These are phyloP conservation scores for Coreoperca whiteheadi DNA, from an alignment of 2,113 vertebrate genomes.

Conservation along the genomic window DNA sequence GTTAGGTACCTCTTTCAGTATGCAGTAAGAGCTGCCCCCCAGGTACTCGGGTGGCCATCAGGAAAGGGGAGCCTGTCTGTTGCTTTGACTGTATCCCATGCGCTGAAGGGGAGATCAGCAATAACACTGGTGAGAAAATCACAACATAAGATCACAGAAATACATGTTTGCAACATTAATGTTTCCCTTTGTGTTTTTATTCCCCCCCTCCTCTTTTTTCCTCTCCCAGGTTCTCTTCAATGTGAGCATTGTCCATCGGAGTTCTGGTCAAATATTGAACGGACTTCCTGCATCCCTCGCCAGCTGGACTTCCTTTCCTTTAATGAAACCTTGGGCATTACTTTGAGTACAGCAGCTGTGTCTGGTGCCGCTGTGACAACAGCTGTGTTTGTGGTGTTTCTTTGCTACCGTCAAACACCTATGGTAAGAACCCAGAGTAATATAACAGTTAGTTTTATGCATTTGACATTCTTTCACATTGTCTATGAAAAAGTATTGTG, in stretches of 20 bases:
- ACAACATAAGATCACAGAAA: neutral
- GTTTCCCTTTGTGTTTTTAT: neutral
- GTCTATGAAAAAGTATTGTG: neutral
- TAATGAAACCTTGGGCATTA: conserved; percentile 79
- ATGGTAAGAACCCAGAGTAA: conserved; percentile 51
- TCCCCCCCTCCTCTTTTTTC: neutral
- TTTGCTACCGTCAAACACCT: conserved; percentile 74
- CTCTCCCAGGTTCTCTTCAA: conserved; percentile 69
- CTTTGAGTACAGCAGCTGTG: conserved; percentile 75
- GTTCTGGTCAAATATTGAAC: conserved; percentile 80
- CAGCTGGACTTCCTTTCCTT: conserved; percentile 81
- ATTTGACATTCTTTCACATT: neutral
- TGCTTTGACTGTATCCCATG: conserved; percentile 86
- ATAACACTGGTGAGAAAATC: conserved; percentile 71
- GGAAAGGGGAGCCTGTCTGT: conserved; percentile 82
- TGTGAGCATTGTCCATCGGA: conserved; percentile 78
- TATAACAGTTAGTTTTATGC: neutral
- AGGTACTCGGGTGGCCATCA: conserved; percentile 78
- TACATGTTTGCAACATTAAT: neutral
- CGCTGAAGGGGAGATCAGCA: conserved; percentile 84
- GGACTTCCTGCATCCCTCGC: conserved; percentile 76
- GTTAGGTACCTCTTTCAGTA: conserved; percentile 80
- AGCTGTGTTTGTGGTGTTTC: conserved; percentile 77
- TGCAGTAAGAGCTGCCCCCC: conserved; percentile 81
- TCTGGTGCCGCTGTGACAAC: conserved; percentile 75